phyloP scores from a whole-genome alignment of 2,797 vertebrate species.

The Denticeps clupeoides region DNA sequence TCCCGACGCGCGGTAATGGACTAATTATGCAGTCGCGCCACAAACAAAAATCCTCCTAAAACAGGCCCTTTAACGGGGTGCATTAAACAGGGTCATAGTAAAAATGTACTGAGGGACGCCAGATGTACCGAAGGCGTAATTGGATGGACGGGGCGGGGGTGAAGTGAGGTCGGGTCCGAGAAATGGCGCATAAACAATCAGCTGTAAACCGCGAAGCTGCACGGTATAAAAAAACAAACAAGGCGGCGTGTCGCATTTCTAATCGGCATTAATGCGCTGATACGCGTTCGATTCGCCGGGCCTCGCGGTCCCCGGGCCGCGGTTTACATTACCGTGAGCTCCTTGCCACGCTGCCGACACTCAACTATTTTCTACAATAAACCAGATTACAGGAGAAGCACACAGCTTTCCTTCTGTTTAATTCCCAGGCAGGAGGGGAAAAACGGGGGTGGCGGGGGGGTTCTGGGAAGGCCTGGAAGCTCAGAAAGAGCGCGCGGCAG shows the following conservation, averaged over 20 bases:
- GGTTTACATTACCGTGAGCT: not conserved
- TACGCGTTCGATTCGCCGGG: too few relatives aligned
- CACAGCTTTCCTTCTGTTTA: constrained; percentile 26
- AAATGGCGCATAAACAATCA: too few relatives aligned
- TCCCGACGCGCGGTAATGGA: constrained; percentile 18
- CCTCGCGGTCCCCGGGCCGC: too few relatives aligned
- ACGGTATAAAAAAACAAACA: too few relatives aligned
- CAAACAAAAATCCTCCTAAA: not conserved
- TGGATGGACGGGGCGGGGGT: too few relatives aligned
- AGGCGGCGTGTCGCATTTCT: too few relatives aligned
- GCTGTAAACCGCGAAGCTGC: too few relatives aligned
- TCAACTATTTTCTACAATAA: constrained; percentile 17
- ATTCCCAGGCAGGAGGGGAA: constrained; percentile 19
- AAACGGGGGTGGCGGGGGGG: not conserved
- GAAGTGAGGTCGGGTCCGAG: too few relatives aligned
- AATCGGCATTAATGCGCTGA: too few relatives aligned
- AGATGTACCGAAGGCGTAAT: too few relatives aligned
- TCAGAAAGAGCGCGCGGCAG: constrained; percentile 19
- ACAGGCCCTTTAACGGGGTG: constrained; percentile 3
- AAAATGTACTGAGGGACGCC: constrained; percentile 3
- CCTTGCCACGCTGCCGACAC: not conserved
- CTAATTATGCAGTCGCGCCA: constrained; percentile 27
- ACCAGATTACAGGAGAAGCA: constrained; percentile 21
- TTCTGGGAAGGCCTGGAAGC: constrained; percentile 2
- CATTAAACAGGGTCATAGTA: not conserved